These are phyloP conservation scores for Morpho achilles DNA, from an alignment of 2,888 invertebrate genomes.

Conservation along the genomic window DNA sequence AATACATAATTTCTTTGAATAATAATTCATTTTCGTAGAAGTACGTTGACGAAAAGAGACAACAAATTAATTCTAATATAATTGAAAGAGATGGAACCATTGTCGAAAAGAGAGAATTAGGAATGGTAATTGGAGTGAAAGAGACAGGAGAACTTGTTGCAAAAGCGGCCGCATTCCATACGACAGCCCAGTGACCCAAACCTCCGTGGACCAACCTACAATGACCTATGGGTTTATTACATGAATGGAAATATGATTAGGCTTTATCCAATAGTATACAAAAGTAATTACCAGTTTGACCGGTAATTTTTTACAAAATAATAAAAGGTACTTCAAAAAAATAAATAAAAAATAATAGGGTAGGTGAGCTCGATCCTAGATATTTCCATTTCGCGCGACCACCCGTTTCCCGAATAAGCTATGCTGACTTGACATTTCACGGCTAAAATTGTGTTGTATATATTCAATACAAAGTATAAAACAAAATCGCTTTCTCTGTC, in stretches of 20 bases:
- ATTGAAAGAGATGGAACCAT: slow-evolving; percentile 9
- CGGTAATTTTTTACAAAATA: neutral
- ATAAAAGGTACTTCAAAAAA: neutral
- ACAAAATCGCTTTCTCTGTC: too few species aligned
- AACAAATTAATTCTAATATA: slow-evolving; percentile 1
- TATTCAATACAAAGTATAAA: too few species aligned
- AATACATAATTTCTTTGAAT: too few species aligned
- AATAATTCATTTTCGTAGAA: slow-evolving; percentile 25
- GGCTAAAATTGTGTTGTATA: too few species aligned
- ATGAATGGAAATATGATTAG: slow-evolving; percentile 14
- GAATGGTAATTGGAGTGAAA: slow-evolving; percentile 35
- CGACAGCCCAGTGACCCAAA: slow-evolving; percentile 74
- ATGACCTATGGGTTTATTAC: slow-evolving; percentile 23
- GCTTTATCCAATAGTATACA: slow-evolving; percentile 4
- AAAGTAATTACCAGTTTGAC: neutral
- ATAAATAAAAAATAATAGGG: too few species aligned
- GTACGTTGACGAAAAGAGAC: slow-evolving; percentile 2
- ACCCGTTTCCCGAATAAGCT: too few species aligned
- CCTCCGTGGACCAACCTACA: slow-evolving; percentile 37
- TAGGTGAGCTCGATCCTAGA: too few species aligned
- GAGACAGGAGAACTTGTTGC: slow-evolving; percentile 68
- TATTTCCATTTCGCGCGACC: too few species aligned
- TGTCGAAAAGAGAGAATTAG: slow-evolving; percentile 35
- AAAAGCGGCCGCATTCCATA: slow-evolving; percentile 67
- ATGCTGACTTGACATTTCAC: too few species aligned